Evolutionary conservation across 2,797 vertebrate genomes (phyloP), one percentile per base, ranked within the genome.

Genomic region (Percopsis omiscomaycus): DNA sequence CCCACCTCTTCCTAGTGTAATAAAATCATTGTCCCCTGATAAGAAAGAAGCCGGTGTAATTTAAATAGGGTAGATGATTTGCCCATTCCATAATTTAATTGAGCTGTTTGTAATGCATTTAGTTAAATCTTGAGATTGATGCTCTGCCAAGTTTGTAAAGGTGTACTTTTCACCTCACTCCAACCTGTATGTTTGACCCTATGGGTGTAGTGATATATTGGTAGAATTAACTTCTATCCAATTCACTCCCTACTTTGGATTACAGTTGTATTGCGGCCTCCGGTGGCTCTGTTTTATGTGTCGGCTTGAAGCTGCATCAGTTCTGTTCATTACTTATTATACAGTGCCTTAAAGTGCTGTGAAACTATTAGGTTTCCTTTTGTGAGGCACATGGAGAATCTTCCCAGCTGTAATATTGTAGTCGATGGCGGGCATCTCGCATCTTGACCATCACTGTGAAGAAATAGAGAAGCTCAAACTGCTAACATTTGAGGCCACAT

Each of bases 91-190:
- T 94, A 91, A 94, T 94, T 92, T 95, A 95, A 95, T 94, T 94
- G 93, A 94, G 93, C 93, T 93, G 91, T 95, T 93, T 92, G 91
- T 95, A 96, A 95, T 93, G 89, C 89, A 86, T 91, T 91, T 92
- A 88, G 92, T 86, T 79, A 93, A 92, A 93, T 90, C 89, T 85
- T 84, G 91, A 94, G 94, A 95, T 91, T 88, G 92, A 95, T 94
- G 87, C 80, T 87, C 86, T 90, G 80, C 84, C 79, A 89, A 91
- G 84, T 88, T 90, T 88, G 82, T 91, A 93, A 91, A 92, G 93
- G 89, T 89, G 32, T 37, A 37, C 32, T 37, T 37, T 37, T 37
- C 32, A 37, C 8, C 32, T 37, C 32, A 37, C 8, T 37, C 32
- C 32, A 37, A 37, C 32, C 32, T 37, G 32, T 37, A 8, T 37